A percentile compares a stretch with the other conserved stretches of the same genome.
Evolutionary conservation across 2,888 invertebrate genomes (phyloP).

Genomic region (Drosophila bunnanda): DNA sequence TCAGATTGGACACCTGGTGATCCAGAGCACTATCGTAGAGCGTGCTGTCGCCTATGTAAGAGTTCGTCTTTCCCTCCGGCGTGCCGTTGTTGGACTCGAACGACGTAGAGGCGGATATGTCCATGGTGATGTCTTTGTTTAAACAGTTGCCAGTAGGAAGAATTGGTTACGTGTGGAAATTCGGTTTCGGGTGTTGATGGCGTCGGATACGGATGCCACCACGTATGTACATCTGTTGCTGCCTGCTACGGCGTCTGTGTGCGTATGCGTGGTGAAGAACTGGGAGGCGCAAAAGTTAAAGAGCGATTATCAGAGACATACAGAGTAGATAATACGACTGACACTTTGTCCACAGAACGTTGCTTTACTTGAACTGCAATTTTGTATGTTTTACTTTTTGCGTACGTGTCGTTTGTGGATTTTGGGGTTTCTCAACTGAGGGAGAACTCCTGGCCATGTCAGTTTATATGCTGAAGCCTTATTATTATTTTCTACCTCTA

Average conservation of each 20-base stretch:
- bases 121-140: constrained; percentile 54
- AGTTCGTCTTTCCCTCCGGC: constrained; percentile 52
- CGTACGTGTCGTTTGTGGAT: constrained; percentile 59
- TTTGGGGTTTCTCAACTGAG: constrained; percentile 7
- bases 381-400: constrained; percentile 53
- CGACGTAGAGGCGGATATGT: constrained; percentile 61
- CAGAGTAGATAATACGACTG: constrained; percentile 33
- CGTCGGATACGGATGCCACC: constrained; percentile 23
- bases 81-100: constrained; percentile 55
- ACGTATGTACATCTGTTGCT: constrained; percentile 41
- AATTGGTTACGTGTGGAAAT: constrained; percentile 70
- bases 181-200: constrained; percentile 60
- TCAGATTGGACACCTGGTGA: constrained; percentile 68
- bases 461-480: background rate
- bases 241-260: constrained; percentile 20
- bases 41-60: constrained; percentile 63
- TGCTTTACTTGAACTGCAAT: constrained; percentile 35
- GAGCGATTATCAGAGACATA: constrained; percentile 46
- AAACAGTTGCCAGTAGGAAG: constrained; percentile 71
- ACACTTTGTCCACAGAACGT: constrained; percentile 3
- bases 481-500: background rate
- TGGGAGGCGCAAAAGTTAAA: constrained; percentile 50
- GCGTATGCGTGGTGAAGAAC: constrained; percentile 47
- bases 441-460: constrained; percentile 4
- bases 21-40: constrained; percentile 83